Evolutionary conservation across 2,113 vertebrate species (phyloP).

Genomic region (Antechinus flavipes): DNA sequence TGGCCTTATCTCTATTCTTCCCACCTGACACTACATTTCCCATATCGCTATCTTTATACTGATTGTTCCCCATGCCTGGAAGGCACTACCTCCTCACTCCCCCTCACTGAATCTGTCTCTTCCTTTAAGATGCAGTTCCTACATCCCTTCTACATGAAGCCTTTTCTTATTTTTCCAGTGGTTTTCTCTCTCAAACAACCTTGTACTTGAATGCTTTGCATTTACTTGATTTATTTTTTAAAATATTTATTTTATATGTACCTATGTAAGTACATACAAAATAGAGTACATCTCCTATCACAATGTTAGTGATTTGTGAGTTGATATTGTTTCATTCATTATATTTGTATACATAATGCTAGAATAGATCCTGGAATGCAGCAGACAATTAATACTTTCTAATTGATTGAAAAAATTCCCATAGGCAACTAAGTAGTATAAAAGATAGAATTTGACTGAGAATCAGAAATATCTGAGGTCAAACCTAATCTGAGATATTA

Average conservation of each 20-base stretch:
- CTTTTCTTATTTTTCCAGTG: not conserved
- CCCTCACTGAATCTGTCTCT: not conserved
- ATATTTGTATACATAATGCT: not conserved
- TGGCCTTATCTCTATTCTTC: not conserved
- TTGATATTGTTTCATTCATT: not conserved
- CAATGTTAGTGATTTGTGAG: not conserved
- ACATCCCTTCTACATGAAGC: not conserved
- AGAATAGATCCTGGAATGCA: not conserved
- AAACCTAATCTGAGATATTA: not conserved
- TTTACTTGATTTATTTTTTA: not conserved
- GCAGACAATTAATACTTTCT: not conserved
- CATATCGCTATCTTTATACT: not conserved
- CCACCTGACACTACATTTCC: not conserved
- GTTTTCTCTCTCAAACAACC: not conserved
- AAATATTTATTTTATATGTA: not conserved
- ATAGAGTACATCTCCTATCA: not conserved
- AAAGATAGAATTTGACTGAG: not conserved
- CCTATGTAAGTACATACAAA: not conserved
- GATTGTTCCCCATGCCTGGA: not conserved
- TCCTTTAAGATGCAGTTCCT: not conserved
- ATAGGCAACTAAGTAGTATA: too few species aligned
- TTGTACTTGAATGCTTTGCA: not conserved
- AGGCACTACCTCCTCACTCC: not conserved
- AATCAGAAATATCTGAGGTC: not conserved
- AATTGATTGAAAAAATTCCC: accelerated